Evolutionary conservation across 1,140 invertebrate genomes (phyloP).

Genomic region (Panulirus ornatus): DNA sequence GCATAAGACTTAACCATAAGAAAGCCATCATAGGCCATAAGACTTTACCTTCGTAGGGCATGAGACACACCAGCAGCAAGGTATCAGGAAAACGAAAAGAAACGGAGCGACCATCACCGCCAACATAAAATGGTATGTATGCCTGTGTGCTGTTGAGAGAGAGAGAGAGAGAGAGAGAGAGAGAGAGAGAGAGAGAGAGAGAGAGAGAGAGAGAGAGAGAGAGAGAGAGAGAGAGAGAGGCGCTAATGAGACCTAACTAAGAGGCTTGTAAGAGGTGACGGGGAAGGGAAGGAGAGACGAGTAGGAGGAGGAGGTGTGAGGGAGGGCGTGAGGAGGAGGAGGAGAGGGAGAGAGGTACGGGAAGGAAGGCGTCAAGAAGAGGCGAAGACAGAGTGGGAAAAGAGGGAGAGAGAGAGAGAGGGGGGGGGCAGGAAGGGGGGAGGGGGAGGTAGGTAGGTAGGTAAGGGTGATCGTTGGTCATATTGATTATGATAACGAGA

Average conservation of each 20-base stretch:
- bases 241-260: conserved; percentile 59
- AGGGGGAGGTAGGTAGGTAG: background rate
- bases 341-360: conserved; percentile 2
- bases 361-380: background rate
- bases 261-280: conserved; percentile 42
- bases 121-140: no score
- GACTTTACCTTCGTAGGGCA: no score
- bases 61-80: no score
- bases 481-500: conserved; percentile 70
- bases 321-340: conserved; percentile 27
- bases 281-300: conserved; percentile 19
- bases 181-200: conserved; percentile 47
- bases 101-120: no score
- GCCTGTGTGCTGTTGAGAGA: no score
- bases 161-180: conserved; percentile 33
- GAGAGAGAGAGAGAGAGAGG: conserved; percentile 39
- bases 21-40: no score
- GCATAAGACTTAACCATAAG: no score
- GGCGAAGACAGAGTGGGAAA: background rate
- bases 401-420: background rate
- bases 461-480: conserved; percentile 53
- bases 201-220: conserved; percentile 57
- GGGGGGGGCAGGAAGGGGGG: background rate
- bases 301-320: conserved; percentile 20
- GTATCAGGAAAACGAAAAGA: no score